Percentiles rank a stretch among this genome's conserved stretches.
Evolutionary conservation across 1,140 invertebrate genomes (phyloP).

Genomic region (Eriocheir sinensis): DNA sequence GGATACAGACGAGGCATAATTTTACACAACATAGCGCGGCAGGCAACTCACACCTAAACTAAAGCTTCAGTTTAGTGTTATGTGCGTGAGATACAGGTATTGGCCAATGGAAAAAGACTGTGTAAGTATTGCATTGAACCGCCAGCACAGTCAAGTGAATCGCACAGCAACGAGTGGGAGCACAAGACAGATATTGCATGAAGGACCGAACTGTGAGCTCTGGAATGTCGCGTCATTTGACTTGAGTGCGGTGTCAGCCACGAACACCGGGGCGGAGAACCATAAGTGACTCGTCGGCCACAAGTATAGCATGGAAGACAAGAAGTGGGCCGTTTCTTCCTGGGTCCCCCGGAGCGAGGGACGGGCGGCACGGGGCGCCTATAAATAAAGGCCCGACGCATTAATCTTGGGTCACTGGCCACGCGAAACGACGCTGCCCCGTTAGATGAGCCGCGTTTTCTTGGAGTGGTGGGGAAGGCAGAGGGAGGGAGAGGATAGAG

Average conservation of each 20-base stretch:
- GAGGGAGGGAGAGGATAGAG: background rate
- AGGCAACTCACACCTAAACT: background rate
- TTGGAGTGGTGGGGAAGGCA: slow-evolving; percentile 11
- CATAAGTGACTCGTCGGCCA: background rate
- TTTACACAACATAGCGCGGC: background rate
- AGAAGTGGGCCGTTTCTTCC: background rate
- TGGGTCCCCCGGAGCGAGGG: background rate
- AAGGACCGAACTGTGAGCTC: no score
- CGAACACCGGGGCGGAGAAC: no score
- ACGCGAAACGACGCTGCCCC: background rate
- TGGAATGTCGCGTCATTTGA: no score
- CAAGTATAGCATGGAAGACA: background rate
- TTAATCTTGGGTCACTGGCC: slow-evolving; percentile 57
- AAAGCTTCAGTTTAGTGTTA: no score
- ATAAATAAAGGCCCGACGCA: slow-evolving; percentile 35
- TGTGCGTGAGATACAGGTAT: no score
- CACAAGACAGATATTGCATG: no score
- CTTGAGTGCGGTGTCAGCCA: no score
- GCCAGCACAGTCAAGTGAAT: background rate
- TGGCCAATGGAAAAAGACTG: no score
- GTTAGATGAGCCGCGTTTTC: slow-evolving; percentile 28
- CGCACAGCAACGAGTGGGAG: no score
- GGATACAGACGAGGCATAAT: no score
- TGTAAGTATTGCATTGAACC: background rate
- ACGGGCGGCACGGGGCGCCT: background rate